Evolutionary conservation across 2,888 invertebrate species (phyloP).

Genomic region (Andrena hattorfiana): DNA sequence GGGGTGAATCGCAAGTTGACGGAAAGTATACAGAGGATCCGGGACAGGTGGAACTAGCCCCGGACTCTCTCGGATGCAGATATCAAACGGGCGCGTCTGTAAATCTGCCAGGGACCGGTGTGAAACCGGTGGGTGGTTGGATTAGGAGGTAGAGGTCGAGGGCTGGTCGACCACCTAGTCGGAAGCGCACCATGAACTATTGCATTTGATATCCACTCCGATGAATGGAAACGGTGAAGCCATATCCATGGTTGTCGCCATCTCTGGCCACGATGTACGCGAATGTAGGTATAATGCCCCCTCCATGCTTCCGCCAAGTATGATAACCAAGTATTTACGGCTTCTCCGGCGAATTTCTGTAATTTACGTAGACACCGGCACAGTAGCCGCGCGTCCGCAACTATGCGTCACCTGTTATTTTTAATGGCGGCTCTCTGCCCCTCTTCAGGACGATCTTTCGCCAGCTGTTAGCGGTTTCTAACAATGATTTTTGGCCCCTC

Average conservation of each 20-base stretch:
- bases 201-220: constrained; percentile 83
- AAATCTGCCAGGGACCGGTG: constrained; percentile 73
- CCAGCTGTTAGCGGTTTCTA: background rate
- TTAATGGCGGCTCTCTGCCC: background rate
- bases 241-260: constrained; percentile 71
- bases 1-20: constrained; percentile 45
- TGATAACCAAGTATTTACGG: constrained; percentile 84
- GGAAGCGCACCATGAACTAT: constrained; percentile 81
- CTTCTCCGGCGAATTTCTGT: constrained; percentile 77
- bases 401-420: constrained; percentile 34
- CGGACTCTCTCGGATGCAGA: constrained; percentile 69
- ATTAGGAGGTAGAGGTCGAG: constrained; percentile 74
- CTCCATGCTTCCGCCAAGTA: constrained; percentile 79
- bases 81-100: constrained; percentile 67
- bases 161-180: constrained; percentile 76
- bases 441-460: background rate
- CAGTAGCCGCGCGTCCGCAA: constrained; percentile 19
- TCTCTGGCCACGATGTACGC: constrained; percentile 69
- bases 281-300: constrained; percentile 78
- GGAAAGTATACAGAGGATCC: constrained; percentile 55
- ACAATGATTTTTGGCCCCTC: no score
- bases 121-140: constrained; percentile 68
- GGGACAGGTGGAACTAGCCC: constrained; percentile 64
- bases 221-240: constrained; percentile 80
- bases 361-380: constrained; percentile 77